phyloP scores from a whole-genome alignment of 2,888 invertebrate species.

The Holacanthella duospinosa region DNA sequence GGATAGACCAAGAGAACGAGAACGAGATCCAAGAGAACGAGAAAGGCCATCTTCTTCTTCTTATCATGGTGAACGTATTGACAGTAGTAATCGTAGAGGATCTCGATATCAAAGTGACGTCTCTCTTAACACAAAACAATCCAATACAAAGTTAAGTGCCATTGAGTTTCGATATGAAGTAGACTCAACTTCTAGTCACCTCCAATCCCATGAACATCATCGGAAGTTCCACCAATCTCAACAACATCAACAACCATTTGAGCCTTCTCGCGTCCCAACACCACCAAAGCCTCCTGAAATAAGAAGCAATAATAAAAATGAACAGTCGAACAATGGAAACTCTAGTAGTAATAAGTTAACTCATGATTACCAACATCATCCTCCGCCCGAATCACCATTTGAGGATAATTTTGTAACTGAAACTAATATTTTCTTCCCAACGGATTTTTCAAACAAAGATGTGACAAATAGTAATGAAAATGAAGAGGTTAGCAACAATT shows the following conservation, averaged over 20 bases:
- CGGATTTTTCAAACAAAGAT: constrained; percentile 28
- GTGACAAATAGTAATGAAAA: too few species aligned
- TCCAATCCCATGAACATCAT: background rate
- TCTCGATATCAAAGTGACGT: constrained; percentile 15
- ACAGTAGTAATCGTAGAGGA: background rate
- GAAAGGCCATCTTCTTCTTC: constrained; percentile 8
- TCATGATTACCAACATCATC: background rate
- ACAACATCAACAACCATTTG: background rate
- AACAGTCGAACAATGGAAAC: too few species aligned
- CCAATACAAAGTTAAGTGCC: background rate
- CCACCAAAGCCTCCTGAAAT: background rate
- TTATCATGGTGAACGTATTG: background rate
- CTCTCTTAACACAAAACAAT: constrained; percentile 7
- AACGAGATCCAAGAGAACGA: constrained; percentile 12
- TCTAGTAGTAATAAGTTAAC: background rate
- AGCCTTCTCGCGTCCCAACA: background rate
- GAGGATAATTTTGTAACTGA: constrained; percentile 31
- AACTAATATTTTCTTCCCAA: constrained; percentile 28
- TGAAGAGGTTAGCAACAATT: too few species aligned
- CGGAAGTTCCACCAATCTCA: background rate
- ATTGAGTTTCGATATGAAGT: constrained; percentile 30
- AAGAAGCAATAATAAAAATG: background rate
- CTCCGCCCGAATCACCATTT: constrained; percentile 33
- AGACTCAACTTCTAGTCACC: constrained; percentile 19
- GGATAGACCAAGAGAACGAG: background rate